phyloP scores from a whole-genome alignment of 2,113 vertebrate species.

The Nicator chloris region DNA sequence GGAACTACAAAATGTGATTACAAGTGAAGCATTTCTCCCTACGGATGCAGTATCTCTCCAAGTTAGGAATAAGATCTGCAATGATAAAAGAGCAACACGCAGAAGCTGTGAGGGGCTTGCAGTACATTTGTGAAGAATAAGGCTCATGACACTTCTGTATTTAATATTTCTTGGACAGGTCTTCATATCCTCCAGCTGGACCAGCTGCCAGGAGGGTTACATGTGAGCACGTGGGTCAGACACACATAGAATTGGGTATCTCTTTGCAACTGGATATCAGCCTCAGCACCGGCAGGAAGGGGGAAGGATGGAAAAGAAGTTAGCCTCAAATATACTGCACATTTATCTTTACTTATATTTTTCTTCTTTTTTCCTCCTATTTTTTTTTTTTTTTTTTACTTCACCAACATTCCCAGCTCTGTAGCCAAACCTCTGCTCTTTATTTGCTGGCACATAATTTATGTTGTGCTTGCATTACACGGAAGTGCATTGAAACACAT shows the following conservation, averaged over 20 bases:
- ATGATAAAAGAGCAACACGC: background rate
- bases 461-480: background rate
- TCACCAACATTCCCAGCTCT: background rate
- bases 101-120: background rate
- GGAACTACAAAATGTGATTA: background rate
- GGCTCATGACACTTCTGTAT: background rate
- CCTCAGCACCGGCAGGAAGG: background rate
- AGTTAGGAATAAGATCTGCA: background rate
- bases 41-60: background rate
- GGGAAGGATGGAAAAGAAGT: background rate
- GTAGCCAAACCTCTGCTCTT: background rate
- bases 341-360: background rate
- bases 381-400: background rate
- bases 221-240: accelerated
- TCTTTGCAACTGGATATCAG: background rate
- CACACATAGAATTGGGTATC: background rate
- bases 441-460: background rate
- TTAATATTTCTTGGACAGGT: background rate
- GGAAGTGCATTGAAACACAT: background rate
- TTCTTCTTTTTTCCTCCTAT: accelerated
- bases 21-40: background rate
- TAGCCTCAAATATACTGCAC: background rate
- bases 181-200: background rate
- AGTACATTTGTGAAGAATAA: background rate
- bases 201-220: background rate